phyloP scores from a whole-genome alignment of 2,888 invertebrate species.

The Stenodera caucasica region DNA sequence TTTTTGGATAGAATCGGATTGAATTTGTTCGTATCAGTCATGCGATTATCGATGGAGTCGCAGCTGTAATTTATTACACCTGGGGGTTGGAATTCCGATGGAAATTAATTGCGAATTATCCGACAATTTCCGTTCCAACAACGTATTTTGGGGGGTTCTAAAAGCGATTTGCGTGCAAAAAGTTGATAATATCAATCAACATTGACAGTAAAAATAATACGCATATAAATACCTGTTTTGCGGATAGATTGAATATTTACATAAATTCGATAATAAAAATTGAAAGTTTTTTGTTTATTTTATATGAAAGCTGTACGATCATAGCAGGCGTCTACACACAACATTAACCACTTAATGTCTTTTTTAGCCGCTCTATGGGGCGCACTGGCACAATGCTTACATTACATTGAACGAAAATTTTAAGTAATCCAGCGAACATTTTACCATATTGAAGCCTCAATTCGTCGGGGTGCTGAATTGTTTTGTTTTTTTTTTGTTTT shows the following conservation, averaged over 20 bases:
- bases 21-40: too few relatives aligned
- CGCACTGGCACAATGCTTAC: not conserved
- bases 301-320: not conserved
- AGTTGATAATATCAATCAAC: not conserved
- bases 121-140: not conserved
- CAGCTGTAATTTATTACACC: not conserved
- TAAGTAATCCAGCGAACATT: not conserved
- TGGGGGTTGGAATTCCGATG: not conserved
- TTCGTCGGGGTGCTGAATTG: too few relatives aligned
- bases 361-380: slow-evolving; percentile 10
- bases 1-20: too few relatives aligned
- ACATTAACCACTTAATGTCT: slow-evolving; percentile 23
- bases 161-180: not conserved
- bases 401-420: not conserved
- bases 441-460: not conserved
- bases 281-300: not conserved
- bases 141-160: not conserved
- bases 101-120: slow-evolving; percentile 3
- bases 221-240: not conserved
- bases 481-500: not conserved
- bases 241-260: not conserved
- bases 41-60: too few relatives aligned
- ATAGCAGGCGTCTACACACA: slow-evolving; percentile 20
- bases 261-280: not conserved
- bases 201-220: not conserved